Conservation (phyloP, 2,888 invertebrate genomes). For the Tachystola acroxantha region DNA sequence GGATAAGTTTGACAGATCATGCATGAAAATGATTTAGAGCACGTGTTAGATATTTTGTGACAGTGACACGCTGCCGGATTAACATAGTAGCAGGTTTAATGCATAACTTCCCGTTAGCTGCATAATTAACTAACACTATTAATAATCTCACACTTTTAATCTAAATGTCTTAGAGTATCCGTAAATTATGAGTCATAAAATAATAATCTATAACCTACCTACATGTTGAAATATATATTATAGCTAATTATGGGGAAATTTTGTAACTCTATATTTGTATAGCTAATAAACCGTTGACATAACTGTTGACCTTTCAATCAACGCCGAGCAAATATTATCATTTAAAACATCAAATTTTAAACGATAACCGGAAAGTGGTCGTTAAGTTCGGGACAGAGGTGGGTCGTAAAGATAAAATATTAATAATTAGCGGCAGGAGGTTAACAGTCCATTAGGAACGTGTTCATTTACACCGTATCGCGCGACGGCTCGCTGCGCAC, state of each 20-base stretch:
- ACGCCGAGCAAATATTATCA: conserved; percentile 54
- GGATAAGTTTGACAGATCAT: conserved; percentile 70
- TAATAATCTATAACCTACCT: conserved; percentile 16
- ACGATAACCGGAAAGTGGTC: conserved; percentile 60
- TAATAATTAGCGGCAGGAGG: conserved; percentile 61
- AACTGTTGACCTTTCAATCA: conserved; percentile 60
- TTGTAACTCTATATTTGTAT: conserved; percentile 44
- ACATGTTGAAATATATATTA: conserved; percentile 14
- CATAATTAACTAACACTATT: conserved; percentile 25
- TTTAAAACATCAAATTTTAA: conserved; percentile 50
- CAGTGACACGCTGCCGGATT: conserved; percentile 26
- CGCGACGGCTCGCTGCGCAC: conserved; percentile 29
- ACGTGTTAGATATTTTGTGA: conserved; percentile 38
- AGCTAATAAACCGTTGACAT: conserved; percentile 42
- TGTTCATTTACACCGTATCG: conserved; percentile 38
- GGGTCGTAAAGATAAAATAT: conserved; percentile 67
- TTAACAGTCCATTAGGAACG: conserved; percentile 61
- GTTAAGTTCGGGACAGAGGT: conserved; percentile 56
- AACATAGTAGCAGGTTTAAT: conserved; percentile 14
- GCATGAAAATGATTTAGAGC: conserved; percentile 54
- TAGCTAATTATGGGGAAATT: conserved; percentile 34
- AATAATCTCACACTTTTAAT: conserved; percentile 23
- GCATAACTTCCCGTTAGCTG: conserved; percentile 13
- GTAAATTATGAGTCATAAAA: conserved; percentile 28
- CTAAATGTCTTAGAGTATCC: conserved; percentile 33